Evolutionary conservation across 2,888 invertebrate genomes (phyloP), one percentile per base, ranked within the genome.

Genomic region (Eledone cirrhosa): DNA sequence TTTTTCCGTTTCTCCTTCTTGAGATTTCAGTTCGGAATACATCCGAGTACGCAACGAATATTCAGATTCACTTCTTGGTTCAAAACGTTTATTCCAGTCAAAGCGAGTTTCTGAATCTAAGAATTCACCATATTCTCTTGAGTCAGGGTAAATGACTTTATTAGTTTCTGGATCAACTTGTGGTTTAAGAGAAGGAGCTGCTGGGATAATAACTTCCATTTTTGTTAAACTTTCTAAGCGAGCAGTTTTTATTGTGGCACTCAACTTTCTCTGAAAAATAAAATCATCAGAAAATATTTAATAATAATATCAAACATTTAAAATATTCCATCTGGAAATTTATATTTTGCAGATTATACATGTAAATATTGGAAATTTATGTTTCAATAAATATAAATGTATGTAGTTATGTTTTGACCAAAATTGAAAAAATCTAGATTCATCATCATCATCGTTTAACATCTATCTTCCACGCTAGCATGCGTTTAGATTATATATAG

Each of bases 21-120:
- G 77, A 19, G 80, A 81, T 3, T 22, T 41, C 4, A 72, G 22
- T 33, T 72, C 41, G n/a, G 41, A 8, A 14, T 27, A 72, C 41
- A 41, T 41, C 4, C 33, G 14, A n/a, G 33, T 72, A 33, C 72
- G 72, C 31, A 72, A 22, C 0, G 72, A 72, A 41, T 41, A 72
- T n/a, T 72, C 72, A 11, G 72, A 72, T 13, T 72, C 72, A 33
- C 72, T 72, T 19, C 72, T 33, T 22, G 33, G 72, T 95, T 94
- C 0, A 97, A 95, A 91, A 98, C 98, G 78, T 97, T 94, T 78
- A 69, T 84, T 84, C 91, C 91, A 91, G 69, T 91, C 90, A 80
- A 88, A 90, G 89, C 90, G 89, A 11, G 89, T 86, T 78, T 90
- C 89, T 69, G 90, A 88, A 76, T 90, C 89, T 77, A 89, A 85